Evolutionary conservation across 2,797 vertebrate species (phyloP), one percentile per base, ranked within the genome.

Genomic region (Rhinella marina): DNA sequence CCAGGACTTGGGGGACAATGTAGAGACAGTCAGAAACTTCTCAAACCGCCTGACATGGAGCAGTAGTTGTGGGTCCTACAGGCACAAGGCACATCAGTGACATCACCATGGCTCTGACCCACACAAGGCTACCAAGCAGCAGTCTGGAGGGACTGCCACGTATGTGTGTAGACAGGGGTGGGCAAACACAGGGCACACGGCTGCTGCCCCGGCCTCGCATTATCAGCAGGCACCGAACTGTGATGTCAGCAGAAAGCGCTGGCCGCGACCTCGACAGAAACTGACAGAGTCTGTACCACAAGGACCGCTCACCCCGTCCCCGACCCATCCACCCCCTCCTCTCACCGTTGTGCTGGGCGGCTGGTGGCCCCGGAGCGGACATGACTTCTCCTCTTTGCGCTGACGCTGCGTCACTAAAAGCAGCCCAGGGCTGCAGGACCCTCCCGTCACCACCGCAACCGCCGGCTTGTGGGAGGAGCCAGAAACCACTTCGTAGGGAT

Each of bases 331-430:
- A n/a, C 59, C 59, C 25, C n/a, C n/a, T 17, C 48, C 23, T 41
- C 87, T 84, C 77, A 88, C 87, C 87, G 54, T 88, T 88, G 41
- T 79, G 87, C 83, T 81, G 77, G 25, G 82, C 77, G 48, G 87
- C 66, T 2, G 87, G 83, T 48, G 87, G 82, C 23, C 83, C 87
- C 8, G 82, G 64, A 14, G 87, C 87, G 7, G 87, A 73, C 87
- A 88, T 88, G 13, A 19, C 48, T 56, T 59, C 75, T 7, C 17
- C 17, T 56, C 32, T 29, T 77, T 59, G 23, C 73, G 73, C 84
- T 59, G 48, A 85, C 29, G 82, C 29, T 70, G 32, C 62, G 62
- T 84, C 81, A 88, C 80, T 70, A 29, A 27, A 13, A 16, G n/a
- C 11, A 14, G 64, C 75, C 64, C 56, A 75, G 21, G 75, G 48